Evolutionary conservation across 2,888 invertebrate genomes (phyloP).

Genomic region (Melanotus villosus): DNA sequence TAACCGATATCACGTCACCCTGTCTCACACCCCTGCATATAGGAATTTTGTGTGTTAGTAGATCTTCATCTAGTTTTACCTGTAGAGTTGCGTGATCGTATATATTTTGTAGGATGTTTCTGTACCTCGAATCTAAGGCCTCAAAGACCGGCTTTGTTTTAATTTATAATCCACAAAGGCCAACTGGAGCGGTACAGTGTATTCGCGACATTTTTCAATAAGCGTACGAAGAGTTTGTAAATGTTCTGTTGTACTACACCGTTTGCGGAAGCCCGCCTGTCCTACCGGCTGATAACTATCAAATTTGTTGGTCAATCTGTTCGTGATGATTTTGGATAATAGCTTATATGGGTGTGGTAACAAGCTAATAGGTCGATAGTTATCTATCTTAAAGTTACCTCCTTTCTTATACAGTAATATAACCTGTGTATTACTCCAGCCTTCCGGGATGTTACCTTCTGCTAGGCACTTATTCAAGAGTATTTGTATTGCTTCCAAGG

Average conservation of each 20-base stretch:
- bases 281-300: not conserved
- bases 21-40: not conserved
- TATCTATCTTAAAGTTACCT: not conserved
- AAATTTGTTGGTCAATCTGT: not conserved
- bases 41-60: not conserved
- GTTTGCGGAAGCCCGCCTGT: not conserved
- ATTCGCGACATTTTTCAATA: not conserved
- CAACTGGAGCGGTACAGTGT: not conserved
- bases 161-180: not conserved
- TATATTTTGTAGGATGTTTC: not conserved
- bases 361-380: not conserved
- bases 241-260: not conserved
- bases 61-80: not conserved
- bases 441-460: not conserved
- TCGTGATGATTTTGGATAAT: not conserved
- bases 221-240: not conserved
- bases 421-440: not conserved
- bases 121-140: not conserved
- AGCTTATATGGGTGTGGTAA: not conserved
- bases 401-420: not conserved
- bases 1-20: not conserved
- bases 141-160: not conserved
- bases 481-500: not conserved
- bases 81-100: not conserved
- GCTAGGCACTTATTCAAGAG: not conserved